Base-by-base conservation (phyloP, 2,888 invertebrate genomes). In the Matsumyia berberina region DNA sequence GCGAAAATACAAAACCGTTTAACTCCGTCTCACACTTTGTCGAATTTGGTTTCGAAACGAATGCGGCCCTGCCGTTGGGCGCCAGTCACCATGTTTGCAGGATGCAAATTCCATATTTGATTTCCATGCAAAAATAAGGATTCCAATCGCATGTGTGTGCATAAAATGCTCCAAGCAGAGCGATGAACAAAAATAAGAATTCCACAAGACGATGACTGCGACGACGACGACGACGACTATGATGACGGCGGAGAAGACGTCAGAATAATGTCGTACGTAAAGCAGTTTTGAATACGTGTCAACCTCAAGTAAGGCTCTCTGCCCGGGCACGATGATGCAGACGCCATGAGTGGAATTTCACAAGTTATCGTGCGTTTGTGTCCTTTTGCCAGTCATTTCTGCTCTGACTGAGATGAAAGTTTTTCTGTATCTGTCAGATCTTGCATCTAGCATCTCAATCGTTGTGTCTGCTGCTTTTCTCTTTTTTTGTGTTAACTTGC, bases 351-450 rank as follows among this genome's bases (percentile, higher is more conserved):
- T 35, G 15, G 53, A 69, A 70, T 69, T 53, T 37, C 51, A 57
- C 37, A 58, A 64, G 62, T 76, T 57, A 55, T 81, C 55, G 64
- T 66, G 70, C 58, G 64, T 53, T 42, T 58, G 12, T 67, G 62
- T 37, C 46, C 70, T 77, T 66, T 81, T 60, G 55, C 51, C 64
- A 70, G 76, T 42, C 49, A 57, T 12, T 39, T 19, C 4, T 39
- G 15, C 9, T 33, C 37, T n/a, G 42, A 3, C n/a, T 19, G 42
- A 33, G 39, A 57, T 51, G 42, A 66, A 77, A 77, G 49, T 77
- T 77, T 44, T 35, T 51, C 77, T 82, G 77, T 33, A 44, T 69
- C 62, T 70, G 81, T 66, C 77, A 77, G 81, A 70, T 77, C 49
- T 62, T 55, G 17, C 33, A 69, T 70, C 64, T 70, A 64, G 42